Conservation (phyloP, 2,113 vertebrate species). For the Potamarius usumacintae region DNA sequence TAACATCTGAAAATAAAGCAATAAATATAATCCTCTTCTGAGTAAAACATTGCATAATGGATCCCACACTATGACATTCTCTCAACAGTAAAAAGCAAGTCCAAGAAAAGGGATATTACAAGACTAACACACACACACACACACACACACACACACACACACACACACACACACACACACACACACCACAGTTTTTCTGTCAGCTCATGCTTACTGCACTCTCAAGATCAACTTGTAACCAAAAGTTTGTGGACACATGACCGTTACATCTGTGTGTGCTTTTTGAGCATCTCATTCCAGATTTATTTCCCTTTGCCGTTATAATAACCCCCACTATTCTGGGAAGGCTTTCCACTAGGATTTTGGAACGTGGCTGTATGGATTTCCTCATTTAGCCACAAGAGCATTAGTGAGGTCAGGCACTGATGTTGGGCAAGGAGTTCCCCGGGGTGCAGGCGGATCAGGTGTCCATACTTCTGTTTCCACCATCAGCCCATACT, state of each 20-base stretch:
- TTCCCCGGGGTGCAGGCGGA: no score
- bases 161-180: conserved; percentile 22
- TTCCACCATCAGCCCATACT: not conserved
- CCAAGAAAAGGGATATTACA: not conserved
- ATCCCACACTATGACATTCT: not conserved
- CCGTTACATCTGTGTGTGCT: not conserved
- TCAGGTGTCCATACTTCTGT: not conserved
- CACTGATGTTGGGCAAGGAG: no score
- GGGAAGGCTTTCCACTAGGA: not conserved
- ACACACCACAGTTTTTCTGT: not conserved
- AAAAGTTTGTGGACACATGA: not conserved
- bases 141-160: no score
- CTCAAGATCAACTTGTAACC: not conserved
- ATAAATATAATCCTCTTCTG: not conserved
- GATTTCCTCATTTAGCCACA: not conserved
- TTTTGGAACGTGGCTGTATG: not conserved
- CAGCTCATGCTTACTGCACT: not conserved
- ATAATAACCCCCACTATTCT: not conserved
- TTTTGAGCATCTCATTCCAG: not conserved
- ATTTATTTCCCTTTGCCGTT: not conserved
- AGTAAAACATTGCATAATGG: not conserved
- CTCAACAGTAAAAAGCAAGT: not conserved
- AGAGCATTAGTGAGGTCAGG: not conserved
- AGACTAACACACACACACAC: conserved; percentile 1
- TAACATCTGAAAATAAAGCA: conserved; percentile 15